These are phyloP conservation scores for Bellardia pandia DNA, from an alignment of 2,888 invertebrate genomes.

Conservation along the genomic window DNA sequence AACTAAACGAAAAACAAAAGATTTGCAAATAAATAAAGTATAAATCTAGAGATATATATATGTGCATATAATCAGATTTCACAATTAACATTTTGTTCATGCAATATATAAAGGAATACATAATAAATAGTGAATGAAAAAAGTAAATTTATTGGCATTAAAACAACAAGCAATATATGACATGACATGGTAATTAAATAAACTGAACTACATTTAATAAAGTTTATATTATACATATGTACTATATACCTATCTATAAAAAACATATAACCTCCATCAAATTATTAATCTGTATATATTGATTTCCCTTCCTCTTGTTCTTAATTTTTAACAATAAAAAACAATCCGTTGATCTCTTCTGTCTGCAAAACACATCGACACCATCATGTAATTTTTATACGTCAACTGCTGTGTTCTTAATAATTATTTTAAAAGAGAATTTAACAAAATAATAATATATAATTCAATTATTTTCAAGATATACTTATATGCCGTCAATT, in stretches of 20 bases:
- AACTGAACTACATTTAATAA: not conserved
- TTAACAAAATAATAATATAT: not conserved
- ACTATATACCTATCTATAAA: not conserved
- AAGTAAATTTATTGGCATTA: not conserved
- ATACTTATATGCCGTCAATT: not conserved
- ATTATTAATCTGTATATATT: constrained; percentile 19
- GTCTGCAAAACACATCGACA: not conserved
- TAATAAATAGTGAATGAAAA: not conserved
- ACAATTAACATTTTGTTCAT: not conserved
- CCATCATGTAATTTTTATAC: not conserved
- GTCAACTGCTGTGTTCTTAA: constrained; percentile 26
- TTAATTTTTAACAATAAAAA: not conserved
- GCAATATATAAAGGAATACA: not conserved
- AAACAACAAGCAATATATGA: not conserved
- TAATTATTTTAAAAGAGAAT: not conserved
- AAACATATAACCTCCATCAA: constrained; percentile 37
- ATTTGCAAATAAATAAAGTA: not conserved
- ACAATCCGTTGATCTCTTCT: constrained; percentile 20
- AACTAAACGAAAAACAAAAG: not conserved
- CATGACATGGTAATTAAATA: not conserved
- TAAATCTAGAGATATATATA: not conserved
- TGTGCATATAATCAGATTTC: not conserved
- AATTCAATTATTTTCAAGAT: too few species aligned
- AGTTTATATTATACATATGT: not conserved
- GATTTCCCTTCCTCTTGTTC: constrained; percentile 3